phyloP scores from a whole-genome alignment of 2,797 vertebrate species.

The Acanthurus leucopareius region DNA sequence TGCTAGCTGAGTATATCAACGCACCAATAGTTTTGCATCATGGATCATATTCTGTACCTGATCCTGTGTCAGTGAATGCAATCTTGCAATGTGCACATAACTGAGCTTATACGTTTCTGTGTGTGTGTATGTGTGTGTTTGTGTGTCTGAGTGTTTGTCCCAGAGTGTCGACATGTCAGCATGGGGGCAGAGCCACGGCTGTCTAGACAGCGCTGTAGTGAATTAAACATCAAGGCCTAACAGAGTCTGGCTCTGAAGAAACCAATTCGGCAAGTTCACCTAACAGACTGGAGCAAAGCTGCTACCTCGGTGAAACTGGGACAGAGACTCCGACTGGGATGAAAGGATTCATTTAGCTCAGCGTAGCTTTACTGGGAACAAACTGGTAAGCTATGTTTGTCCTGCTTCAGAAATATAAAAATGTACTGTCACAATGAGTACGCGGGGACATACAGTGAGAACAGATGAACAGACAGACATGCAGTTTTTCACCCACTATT shows the following conservation, averaged over 20 bases:
- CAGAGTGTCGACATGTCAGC: conserved; percentile 44
- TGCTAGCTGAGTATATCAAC: conserved; percentile 1
- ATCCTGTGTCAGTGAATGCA: not conserved
- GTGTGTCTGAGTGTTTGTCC: conserved; percentile 44
- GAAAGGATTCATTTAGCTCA: conserved; percentile 60
- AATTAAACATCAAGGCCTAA: conserved; percentile 78
- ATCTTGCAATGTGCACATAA: not conserved
- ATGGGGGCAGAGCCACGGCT: conserved; percentile 50
- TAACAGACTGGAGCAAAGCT: conserved; percentile 61
- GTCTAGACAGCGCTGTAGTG: conserved; percentile 73
- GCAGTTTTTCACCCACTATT: conserved; percentile 13
- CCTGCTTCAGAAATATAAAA: conserved; percentile 50
- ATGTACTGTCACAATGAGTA: conserved; percentile 36
- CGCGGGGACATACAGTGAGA: conserved; percentile 39
- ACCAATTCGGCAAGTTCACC: conserved; percentile 66
- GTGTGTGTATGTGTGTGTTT: conserved; percentile 19
- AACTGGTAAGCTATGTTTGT: conserved; percentile 62
- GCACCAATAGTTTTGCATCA: not conserved
- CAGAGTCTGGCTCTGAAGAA: conserved; percentile 62
- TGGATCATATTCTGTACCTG: not conserved
- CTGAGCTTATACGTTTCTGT: not conserved
- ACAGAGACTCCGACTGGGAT: conserved; percentile 49
- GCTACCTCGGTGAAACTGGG: conserved; percentile 63
- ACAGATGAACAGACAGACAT: conserved; percentile 42
- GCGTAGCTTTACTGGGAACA: conserved; percentile 57